Conservation (phyloP, 1,140 invertebrate genomes). For the Habropoda laboriosa region DNA sequence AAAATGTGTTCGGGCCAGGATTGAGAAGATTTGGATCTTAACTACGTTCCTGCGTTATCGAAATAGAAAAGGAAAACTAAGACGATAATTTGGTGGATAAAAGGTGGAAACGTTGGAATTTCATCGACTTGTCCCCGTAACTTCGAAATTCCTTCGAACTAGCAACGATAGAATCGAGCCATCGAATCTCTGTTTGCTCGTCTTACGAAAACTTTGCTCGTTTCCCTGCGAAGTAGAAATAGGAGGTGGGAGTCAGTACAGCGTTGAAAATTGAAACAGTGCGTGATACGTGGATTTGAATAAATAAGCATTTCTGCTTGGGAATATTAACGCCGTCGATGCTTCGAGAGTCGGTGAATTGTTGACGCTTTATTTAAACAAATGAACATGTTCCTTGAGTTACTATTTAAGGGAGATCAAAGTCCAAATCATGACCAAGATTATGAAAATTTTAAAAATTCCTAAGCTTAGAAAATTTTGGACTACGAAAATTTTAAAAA, state of each 20-base stretch:
- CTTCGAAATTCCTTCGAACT: background rate
- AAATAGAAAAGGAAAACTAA: slow-evolving; percentile 20
- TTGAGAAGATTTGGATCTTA: background rate
- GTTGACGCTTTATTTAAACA: too few relatives aligned
- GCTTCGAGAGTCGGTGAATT: too few relatives aligned
- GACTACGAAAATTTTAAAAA: too few relatives aligned
- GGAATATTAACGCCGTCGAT: background rate
- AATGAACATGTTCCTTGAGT: too few relatives aligned
- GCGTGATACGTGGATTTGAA: background rate
- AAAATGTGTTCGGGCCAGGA: background rate
- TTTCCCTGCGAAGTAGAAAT: background rate
- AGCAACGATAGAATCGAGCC: too few relatives aligned
- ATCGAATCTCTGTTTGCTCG: background rate
- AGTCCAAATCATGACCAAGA: too few relatives aligned
- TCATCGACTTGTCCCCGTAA: slow-evolving; percentile 21
- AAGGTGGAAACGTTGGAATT: slow-evolving; percentile 44
- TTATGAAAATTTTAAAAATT: too few relatives aligned
- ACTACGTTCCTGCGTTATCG: slow-evolving; percentile 34
- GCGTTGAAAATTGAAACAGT: background rate
- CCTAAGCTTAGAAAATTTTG: too few relatives aligned
- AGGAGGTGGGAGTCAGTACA: background rate
- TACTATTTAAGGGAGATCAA: too few relatives aligned
- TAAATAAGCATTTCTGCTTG: background rate
- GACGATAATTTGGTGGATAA: slow-evolving; percentile 20
- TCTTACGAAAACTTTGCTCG: background rate